Conservation (phyloP, 2,888 invertebrate genomes). For the Pantelozetes paolii region DNA sequence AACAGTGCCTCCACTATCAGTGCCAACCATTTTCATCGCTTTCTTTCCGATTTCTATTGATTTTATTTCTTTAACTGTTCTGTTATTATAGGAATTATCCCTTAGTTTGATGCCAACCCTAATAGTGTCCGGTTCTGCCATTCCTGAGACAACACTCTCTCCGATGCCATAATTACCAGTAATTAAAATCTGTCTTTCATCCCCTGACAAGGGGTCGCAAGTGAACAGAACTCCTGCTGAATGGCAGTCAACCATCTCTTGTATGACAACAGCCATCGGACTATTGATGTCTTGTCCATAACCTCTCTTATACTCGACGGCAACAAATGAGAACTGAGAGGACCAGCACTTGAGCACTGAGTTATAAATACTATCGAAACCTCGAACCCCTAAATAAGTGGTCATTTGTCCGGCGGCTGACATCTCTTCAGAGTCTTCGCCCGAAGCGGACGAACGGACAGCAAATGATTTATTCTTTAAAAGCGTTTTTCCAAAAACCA, state of each 20-base stretch:
- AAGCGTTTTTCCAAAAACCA: background rate
- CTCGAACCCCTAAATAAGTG: slow-evolving; percentile 35
- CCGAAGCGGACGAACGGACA: slow-evolving; percentile 39
- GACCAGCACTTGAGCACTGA: slow-evolving; percentile 51
- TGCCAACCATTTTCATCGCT: slow-evolving; percentile 53
- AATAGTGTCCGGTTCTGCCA: slow-evolving; percentile 70
- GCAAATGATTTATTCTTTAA: slow-evolving; percentile 35
- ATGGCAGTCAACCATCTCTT: slow-evolving; percentile 67
- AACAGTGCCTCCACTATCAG: slow-evolving; percentile 55
- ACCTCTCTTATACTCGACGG: slow-evolving; percentile 72
- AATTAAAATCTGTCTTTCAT: slow-evolving; percentile 64
- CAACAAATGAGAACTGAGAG: slow-evolving; percentile 70
- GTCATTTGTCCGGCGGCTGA: slow-evolving; percentile 44
- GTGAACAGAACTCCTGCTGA: slow-evolving; percentile 72
- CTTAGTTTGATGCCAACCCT: background rate
- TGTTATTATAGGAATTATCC: background rate
- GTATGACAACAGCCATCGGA: slow-evolving; percentile 74
- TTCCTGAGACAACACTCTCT: slow-evolving; percentile 56
- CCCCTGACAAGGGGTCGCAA: slow-evolving; percentile 67
- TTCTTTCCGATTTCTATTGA: background rate
- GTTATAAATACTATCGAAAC: background rate
- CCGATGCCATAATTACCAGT: slow-evolving; percentile 78
- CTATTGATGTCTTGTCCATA: slow-evolving; percentile 66
- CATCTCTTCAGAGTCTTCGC: slow-evolving; percentile 43
- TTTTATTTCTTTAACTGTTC: slow-evolving; percentile 48